Conservation (phyloP, 1,140 invertebrate species). For the Caenorhabditis tropicalis region DNA sequence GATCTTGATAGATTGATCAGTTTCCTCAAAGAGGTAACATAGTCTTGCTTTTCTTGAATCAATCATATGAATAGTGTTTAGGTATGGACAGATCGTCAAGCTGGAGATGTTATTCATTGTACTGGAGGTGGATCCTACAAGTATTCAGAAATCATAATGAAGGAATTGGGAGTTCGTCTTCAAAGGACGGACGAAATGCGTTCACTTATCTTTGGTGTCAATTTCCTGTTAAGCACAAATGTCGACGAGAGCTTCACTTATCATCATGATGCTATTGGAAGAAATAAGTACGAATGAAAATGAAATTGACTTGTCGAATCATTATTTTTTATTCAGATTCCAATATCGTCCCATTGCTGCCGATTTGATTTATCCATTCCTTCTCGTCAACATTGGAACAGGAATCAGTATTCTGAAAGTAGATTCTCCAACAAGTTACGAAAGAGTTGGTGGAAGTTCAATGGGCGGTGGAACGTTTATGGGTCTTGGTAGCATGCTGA, state of each 20-base stretch:
- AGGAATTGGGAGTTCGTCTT: slow-evolving; percentile 53
- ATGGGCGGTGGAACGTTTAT: slow-evolving; percentile 56
- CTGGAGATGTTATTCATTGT: slow-evolving; percentile 39
- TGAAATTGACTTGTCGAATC: too few species aligned
- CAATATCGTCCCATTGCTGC: slow-evolving; percentile 48
- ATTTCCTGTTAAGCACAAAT: slow-evolving; percentile 52
- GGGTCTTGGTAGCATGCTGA: slow-evolving; percentile 52
- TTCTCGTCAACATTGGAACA: slow-evolving; percentile 56
- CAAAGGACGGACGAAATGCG: slow-evolving; percentile 54
- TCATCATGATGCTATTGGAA: slow-evolving; percentile 52
- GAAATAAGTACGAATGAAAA: slow-evolving; percentile 26
- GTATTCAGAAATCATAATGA: slow-evolving; percentile 37
- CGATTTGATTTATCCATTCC: slow-evolving; percentile 50
- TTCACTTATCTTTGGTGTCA: slow-evolving; percentile 50
- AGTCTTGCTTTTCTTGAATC: neutral
- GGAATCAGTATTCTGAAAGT: slow-evolving; percentile 54
- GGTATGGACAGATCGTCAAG: slow-evolving; percentile 39
- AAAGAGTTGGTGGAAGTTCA: slow-evolving; percentile 52
- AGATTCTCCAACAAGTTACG: slow-evolving; percentile 48
- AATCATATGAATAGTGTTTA: neutral
- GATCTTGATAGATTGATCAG: slow-evolving; percentile 46
- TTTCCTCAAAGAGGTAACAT: slow-evolving; percentile 48
- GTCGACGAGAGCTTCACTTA: slow-evolving; percentile 57
- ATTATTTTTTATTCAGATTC: slow-evolving; percentile 38
- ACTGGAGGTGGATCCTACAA: slow-evolving; percentile 56